These are phyloP conservation scores for Pantherophis guttatus DNA, from an alignment of 2,113 vertebrate genomes.

Conservation along the genomic window DNA sequence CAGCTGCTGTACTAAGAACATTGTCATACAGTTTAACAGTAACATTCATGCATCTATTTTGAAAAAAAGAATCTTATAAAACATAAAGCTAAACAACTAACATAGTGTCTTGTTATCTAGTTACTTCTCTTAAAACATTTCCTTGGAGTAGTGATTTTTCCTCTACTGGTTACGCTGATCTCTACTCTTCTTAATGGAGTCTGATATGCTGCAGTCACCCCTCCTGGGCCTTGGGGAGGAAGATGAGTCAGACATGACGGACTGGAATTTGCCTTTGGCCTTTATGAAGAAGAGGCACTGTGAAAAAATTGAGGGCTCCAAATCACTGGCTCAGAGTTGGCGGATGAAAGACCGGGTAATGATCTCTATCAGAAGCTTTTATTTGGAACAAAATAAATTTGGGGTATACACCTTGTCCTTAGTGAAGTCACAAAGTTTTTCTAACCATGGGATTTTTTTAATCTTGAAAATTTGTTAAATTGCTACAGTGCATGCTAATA, in stretches of 20 bases:
- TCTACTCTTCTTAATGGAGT: slow-evolving; percentile 63
- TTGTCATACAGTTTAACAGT: not conserved
- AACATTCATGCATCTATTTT: not conserved
- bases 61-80: not conserved
- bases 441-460: not conserved
- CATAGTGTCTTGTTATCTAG: not conserved
- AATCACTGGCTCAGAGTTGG: slow-evolving; percentile 96
- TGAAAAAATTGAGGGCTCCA: slow-evolving; percentile 98
- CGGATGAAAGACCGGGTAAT: slow-evolving; percentile 98
- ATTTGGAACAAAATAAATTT: not conserved
- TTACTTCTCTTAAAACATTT: not conserved
- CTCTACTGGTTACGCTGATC: not conserved
- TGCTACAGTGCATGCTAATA: not conserved
- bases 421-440: not conserved
- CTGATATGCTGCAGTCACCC: slow-evolving; percentile 81
- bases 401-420: not conserved
- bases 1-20: not conserved
- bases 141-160: slow-evolving; percentile 20
- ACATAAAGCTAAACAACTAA: not conserved
- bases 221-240: slow-evolving; percentile 86
- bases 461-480: not conserved
- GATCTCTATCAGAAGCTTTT: not conserved
- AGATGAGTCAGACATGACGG: slow-evolving; percentile 86
- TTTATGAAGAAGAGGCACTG: slow-evolving; percentile 98
- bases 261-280: slow-evolving; percentile 89